Conservation (phyloP, 2,113 vertebrate genomes). For the Coturnix japonica region DNA sequence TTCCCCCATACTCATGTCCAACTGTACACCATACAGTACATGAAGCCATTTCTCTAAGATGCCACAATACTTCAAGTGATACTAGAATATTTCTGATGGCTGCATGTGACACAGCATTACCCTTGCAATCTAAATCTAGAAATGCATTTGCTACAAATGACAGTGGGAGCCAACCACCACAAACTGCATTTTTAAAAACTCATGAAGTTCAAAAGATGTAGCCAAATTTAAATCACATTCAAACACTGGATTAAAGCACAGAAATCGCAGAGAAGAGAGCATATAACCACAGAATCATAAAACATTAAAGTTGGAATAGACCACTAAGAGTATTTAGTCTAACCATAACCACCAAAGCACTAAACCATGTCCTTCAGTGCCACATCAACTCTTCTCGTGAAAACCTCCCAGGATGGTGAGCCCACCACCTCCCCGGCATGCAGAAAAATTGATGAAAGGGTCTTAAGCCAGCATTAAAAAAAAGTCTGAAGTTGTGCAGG, state of each 20-base stretch:
- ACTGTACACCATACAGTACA: not conserved
- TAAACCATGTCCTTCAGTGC: no score
- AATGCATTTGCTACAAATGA: not conserved
- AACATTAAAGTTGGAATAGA: no score
- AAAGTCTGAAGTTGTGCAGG: not conserved
- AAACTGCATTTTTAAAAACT: not conserved
- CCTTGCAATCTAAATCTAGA: not conserved
- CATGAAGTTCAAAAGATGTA: not conserved
- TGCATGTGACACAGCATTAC: not conserved
- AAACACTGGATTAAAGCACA: not conserved
- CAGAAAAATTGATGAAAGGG: not conserved
- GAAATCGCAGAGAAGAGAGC: not conserved
- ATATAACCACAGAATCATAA: no score
- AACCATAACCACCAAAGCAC: no score
- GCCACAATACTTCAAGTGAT: not conserved
- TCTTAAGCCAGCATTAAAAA: not conserved
- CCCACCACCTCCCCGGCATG: no score
- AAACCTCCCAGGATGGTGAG: no score
- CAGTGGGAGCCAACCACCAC: not conserved
- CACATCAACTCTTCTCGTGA: no score
- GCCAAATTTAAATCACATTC: not conserved
- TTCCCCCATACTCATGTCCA: not conserved
- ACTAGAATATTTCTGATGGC: not conserved
- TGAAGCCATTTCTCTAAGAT: not conserved
- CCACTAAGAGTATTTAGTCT: no score